A percentile compares a stretch with the other conserved stretches of the same genome.
These are phyloP conservation scores for Leucoraja ocellata DNA, from an alignment of 2,797 vertebrate genomes.

Conservation along the genomic window DNA sequence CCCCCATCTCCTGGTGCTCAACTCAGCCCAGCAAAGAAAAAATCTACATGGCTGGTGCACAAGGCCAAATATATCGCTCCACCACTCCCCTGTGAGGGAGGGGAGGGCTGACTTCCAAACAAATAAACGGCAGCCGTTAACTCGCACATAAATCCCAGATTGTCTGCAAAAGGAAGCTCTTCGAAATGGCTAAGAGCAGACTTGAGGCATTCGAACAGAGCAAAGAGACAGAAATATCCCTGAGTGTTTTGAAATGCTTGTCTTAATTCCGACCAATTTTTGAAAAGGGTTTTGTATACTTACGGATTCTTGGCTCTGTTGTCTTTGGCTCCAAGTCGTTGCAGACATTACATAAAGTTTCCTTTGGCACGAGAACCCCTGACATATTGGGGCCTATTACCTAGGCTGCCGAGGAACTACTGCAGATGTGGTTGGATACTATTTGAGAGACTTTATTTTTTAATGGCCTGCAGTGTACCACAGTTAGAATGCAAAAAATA, in stretches of 20 bases:
- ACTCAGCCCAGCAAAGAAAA: neutral
- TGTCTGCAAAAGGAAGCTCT: neutral
- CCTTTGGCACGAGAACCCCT: neutral
- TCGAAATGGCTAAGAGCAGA: neutral
- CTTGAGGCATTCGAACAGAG: neutral
- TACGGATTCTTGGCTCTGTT: slow-evolving; percentile 29
- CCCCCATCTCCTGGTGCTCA: neutral
- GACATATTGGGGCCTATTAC: slow-evolving; percentile 20
- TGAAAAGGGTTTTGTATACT: slow-evolving; percentile 22
- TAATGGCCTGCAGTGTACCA: slow-evolving; percentile 14
- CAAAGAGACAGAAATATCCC: neutral
- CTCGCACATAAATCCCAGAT: neutral
- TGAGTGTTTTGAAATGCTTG: slow-evolving; percentile 27
- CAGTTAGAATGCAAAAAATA: slow-evolving; percentile 11
- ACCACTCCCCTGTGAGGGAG: neutral
- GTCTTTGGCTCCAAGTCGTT: neutral
- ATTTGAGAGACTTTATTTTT: slow-evolving; percentile 14
- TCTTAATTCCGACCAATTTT: neutral
- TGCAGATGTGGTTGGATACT: slow-evolving; percentile 23
- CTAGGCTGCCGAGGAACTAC: neutral
- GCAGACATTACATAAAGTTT: slow-evolving; percentile 33
- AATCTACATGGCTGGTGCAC: neutral
- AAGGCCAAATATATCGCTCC: neutral
- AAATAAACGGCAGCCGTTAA: neutral
- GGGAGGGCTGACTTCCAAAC: neutral